Percentiles rank a stretch among this genome's conserved stretches.
These are phyloP conservation scores for Campodea augens DNA, from an alignment of 1,140 invertebrate species.

Conservation along the genomic window DNA sequence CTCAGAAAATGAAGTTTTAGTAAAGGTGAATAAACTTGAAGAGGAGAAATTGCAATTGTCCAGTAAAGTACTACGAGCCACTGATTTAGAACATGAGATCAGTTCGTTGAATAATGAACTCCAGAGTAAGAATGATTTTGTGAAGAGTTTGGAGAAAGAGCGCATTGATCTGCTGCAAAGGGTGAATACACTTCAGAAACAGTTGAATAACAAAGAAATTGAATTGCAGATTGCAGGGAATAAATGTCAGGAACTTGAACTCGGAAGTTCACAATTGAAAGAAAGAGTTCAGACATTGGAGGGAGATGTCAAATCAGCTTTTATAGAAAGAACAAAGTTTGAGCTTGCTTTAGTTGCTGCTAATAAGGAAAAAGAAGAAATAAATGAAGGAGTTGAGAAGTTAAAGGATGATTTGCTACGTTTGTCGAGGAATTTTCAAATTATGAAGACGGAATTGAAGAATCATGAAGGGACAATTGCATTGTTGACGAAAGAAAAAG, in stretches of 20 bases:
- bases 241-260: constrained; percentile 22
- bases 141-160: constrained; percentile 22
- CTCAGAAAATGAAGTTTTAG: constrained; percentile 21
- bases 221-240: constrained; percentile 21
- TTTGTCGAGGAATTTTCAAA: constrained; percentile 24
- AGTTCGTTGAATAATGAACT: constrained; percentile 21
- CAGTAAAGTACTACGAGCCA: constrained; percentile 18
- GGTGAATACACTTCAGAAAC: constrained; percentile 22
- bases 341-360: constrained; percentile 22
- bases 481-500: constrained; percentile 14
- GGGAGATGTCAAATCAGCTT: constrained; percentile 20
- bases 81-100: constrained; percentile 23
- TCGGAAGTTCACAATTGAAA: constrained; percentile 19
- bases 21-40: constrained; percentile 22
- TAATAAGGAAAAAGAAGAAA: constrained; percentile 24
- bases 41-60: constrained; percentile 21
- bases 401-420: constrained; percentile 25
- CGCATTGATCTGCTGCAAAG: constrained; percentile 23
- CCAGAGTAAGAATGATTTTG: constrained; percentile 19
- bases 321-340: constrained; percentile 23
- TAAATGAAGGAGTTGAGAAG: constrained; percentile 22
- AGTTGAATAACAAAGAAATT: constrained; percentile 23
- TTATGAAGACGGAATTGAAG: constrained; percentile 26
- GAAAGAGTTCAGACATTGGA: constrained; percentile 19
- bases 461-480: constrained; percentile 15